Evolutionary conservation across 2,888 invertebrate genomes (phyloP).

Genomic region (Hipparchia semele): DNA sequence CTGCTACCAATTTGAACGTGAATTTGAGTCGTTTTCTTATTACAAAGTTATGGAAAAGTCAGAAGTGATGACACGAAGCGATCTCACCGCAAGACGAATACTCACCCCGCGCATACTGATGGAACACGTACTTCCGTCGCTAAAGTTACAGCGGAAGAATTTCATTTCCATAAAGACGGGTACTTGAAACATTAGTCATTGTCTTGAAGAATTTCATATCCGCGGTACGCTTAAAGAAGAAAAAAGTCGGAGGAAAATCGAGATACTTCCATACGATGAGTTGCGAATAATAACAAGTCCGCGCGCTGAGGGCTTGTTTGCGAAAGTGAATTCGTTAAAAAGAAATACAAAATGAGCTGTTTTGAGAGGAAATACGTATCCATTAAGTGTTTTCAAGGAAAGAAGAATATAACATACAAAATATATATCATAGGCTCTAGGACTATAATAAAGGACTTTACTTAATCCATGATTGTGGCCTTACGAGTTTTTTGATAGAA

Average conservation of each 20-base stretch:
- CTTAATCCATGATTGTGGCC: too few species aligned
- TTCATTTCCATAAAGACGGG: slow-evolving; percentile 43
- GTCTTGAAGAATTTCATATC: slow-evolving; percentile 47
- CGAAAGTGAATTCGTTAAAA: too few species aligned
- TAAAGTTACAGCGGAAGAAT: slow-evolving; percentile 43
- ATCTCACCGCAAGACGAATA: not conserved
- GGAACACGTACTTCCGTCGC: not conserved
- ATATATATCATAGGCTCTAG: too few species aligned
- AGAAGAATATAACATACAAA: not conserved
- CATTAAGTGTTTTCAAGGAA: not conserved
- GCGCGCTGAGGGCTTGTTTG: not conserved
- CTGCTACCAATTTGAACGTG: too few species aligned
- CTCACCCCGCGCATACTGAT: not conserved
- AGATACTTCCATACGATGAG: not conserved
- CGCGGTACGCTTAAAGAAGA: slow-evolving; percentile 30
- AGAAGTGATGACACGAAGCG: slow-evolving; percentile 8
- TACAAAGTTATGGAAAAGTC: not conserved
- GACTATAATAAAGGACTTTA: too few species aligned
- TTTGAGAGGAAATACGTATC: too few species aligned
- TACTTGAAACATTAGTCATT: slow-evolving; percentile 45
- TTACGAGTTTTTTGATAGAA: too few species aligned
- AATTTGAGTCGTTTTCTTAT: too few species aligned
- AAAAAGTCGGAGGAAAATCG: not conserved
- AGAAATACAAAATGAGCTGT: too few species aligned
- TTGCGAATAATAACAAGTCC: slow-evolving; percentile 1